Evolutionary conservation across 2,888 invertebrate genomes (phyloP).

Genomic region (Himalopsyche kuldschensis): DNA sequence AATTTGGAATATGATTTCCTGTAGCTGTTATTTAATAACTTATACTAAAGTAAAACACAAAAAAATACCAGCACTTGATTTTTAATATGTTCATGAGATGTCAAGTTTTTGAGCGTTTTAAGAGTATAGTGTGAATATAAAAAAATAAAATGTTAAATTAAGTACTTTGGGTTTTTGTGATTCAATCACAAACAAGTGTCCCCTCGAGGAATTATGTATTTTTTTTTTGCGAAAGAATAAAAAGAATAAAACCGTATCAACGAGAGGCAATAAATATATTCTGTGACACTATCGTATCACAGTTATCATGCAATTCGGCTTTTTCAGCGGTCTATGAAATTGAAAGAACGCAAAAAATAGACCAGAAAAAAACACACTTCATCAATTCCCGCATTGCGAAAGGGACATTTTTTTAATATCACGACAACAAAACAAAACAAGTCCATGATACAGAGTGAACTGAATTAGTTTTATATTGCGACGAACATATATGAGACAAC

Average conservation of each 20-base stretch:
- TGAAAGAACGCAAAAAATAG: not conserved
- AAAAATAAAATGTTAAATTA: not conserved
- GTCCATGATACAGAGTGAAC: not conserved
- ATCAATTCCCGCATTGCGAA: not conserved
- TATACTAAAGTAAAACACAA: too few species aligned
- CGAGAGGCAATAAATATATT: not conserved
- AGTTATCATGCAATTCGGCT: not conserved
- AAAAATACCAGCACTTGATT: too few species aligned
- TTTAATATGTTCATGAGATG: too few species aligned
- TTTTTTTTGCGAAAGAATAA: not conserved
- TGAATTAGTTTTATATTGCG: not conserved
- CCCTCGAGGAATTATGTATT: not conserved
- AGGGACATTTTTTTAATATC: not conserved
- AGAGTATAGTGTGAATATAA: too few species aligned
- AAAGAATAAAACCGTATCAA: not conserved
- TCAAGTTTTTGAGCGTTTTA: too few species aligned
- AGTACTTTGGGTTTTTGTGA: not conserved
- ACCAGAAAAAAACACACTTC: not conserved
- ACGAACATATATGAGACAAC: not conserved
- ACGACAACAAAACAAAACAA: not conserved
- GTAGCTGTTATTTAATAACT: too few species aligned
- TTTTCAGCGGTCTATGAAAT: not conserved
- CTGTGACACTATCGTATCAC: not conserved
- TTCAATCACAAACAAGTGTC: not conserved
- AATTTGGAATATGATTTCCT: too few species aligned